A percentile compares a stretch with the other conserved stretches of the same genome.
Conservation (phyloP, 1,140 invertebrate species). For the Dendroctonus ponderosae region DNA sequence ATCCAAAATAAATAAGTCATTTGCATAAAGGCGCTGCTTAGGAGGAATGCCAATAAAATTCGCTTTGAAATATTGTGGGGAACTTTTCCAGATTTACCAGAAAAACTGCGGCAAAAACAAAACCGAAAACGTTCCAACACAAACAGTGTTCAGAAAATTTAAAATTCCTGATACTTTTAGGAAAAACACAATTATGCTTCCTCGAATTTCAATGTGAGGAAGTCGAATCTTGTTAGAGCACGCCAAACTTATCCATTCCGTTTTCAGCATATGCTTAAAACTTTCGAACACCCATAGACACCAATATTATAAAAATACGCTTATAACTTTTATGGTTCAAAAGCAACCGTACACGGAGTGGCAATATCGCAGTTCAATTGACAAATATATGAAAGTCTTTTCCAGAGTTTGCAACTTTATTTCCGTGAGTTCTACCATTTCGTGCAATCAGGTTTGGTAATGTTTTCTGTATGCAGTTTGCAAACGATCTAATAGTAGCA, state of each 20-base stretch:
- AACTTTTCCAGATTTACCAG: too few species aligned
- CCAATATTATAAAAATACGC: neutral
- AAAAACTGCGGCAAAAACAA: too few species aligned
- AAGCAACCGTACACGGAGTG: neutral
- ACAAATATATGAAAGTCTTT: slow-evolving; percentile 8
- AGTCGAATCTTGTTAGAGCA: too few species aligned
- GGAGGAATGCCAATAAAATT: too few species aligned
- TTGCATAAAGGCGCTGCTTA: too few species aligned
- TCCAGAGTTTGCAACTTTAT: slow-evolving; percentile 23
- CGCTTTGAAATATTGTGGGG: too few species aligned
- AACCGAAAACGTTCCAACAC: neutral
- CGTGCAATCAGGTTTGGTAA: slow-evolving; percentile 14
- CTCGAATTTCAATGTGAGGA: too few species aligned
- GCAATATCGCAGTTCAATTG: slow-evolving; percentile 20
- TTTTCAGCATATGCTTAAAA: too few species aligned
- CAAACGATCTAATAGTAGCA: slow-evolving; percentile 16
- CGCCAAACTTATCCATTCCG: too few species aligned
- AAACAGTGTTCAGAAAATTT: neutral
- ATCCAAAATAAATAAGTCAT: too few species aligned
- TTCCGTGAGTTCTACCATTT: slow-evolving; percentile 10
- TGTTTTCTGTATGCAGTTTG: slow-evolving; percentile 14
- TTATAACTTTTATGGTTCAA: slow-evolving; percentile 5
- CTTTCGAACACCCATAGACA: too few species aligned
- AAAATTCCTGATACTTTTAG: neutral
- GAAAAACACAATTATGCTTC: neutral